Percentiles rank a stretch among this genome's conserved stretches.
phyloP scores from a whole-genome alignment of 2,888 invertebrate genomes.

The Strigamia crassipes region DNA sequence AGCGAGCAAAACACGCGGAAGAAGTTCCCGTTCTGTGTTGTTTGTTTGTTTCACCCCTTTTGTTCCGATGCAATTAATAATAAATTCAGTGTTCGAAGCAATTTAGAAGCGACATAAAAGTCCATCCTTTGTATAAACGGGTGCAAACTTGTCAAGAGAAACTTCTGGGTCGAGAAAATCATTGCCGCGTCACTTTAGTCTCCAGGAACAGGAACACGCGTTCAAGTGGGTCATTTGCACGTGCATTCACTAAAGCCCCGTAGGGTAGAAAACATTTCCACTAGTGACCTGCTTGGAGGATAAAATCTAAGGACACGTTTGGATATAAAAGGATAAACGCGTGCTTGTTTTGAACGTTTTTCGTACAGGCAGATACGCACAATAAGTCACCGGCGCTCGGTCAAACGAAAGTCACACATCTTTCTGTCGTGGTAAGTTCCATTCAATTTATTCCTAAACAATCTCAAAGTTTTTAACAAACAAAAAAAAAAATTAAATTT shows the following conservation, averaged over 20 bases:
- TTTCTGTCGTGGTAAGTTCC: background rate
- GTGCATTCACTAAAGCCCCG: conserved; percentile 12
- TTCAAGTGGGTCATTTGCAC: conserved; percentile 23
- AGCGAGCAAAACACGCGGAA: conserved; percentile 12
- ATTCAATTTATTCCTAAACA: background rate
- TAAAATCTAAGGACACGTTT: background rate
- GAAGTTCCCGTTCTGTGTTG: background rate
- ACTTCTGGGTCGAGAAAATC: conserved; percentile 14
- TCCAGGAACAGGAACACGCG: conserved; percentile 3
- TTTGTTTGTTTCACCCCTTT: background rate
- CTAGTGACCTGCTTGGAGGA: conserved; percentile 15
- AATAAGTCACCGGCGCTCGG: background rate
- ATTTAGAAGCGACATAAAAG: background rate
- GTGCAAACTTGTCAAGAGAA: background rate
- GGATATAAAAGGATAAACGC: conserved; percentile 32
- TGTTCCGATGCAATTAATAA: background rate
- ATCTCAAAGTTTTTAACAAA: background rate
- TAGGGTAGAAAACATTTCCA: background rate
- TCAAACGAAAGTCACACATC: background rate
- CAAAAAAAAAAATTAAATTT: background rate
- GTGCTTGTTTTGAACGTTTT: conserved; percentile 23
- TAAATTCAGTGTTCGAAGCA: background rate
- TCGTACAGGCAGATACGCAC: background rate
- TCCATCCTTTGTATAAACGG: background rate
- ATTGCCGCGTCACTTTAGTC: conserved; percentile 22